A percentile compares a stretch with the other conserved stretches of the same genome.
phyloP scores from a whole-genome alignment of 2,113 vertebrate species.

The Trochalopteron elliotii region DNA sequence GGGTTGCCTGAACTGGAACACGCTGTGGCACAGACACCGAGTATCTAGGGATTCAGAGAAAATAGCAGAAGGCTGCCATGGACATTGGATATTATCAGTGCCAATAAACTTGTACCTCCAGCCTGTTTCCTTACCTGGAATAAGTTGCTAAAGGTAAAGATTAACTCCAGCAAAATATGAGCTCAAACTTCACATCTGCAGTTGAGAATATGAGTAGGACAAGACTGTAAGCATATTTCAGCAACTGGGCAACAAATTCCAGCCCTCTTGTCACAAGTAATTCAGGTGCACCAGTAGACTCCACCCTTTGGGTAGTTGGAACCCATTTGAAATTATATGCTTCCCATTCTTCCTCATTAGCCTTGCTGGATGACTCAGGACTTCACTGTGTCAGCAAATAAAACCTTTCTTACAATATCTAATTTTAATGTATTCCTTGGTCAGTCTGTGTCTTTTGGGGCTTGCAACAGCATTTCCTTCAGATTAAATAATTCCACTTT shows the following conservation, averaged over 20 bases:
- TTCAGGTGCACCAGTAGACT: neutral
- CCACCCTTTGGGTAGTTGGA: neutral
- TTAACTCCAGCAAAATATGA: neutral
- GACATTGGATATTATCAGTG: neutral
- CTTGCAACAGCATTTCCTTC: neutral
- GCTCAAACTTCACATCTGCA: neutral
- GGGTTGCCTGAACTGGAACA: neutral
- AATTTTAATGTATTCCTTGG: neutral
- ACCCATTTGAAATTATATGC: neutral
- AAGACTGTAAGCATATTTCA: neutral
- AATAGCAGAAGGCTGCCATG: neutral
- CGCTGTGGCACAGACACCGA: rapidly evolving
- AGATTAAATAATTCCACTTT: neutral
- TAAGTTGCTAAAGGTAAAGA: neutral
- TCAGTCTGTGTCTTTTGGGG: neutral
- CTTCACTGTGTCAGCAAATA: neutral
- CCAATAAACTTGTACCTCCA: neutral
- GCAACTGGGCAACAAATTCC: neutral
- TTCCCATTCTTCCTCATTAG: neutral
- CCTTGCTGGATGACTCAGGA: neutral
- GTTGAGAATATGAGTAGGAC: neutral
- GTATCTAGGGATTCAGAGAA: neutral
- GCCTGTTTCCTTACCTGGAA: neutral
- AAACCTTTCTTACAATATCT: neutral
- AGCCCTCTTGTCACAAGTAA: neutral